Evolutionary conservation across 2,113 vertebrate genomes (phyloP).

Genomic region (Fulmarus glacialis): DNA sequence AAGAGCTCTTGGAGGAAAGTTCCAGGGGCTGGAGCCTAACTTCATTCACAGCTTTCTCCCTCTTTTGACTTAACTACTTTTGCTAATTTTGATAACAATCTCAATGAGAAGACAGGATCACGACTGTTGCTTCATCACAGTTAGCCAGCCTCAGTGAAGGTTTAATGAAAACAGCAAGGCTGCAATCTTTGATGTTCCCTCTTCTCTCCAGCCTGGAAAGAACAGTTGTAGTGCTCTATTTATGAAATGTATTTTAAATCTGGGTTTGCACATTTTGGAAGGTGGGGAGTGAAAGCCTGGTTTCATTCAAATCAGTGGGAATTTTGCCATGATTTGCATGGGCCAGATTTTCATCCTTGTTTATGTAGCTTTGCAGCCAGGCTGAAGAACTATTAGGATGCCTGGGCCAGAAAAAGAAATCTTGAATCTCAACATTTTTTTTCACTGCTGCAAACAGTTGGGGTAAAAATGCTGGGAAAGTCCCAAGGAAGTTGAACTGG

Average conservation of each 20-base stretch:
- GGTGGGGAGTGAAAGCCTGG: conserved; percentile 7
- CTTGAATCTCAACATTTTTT: background rate
- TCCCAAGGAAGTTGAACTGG: conserved; percentile 42
- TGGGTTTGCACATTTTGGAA: conserved; percentile 13
- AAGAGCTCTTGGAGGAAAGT: background rate
- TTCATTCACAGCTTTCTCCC: background rate
- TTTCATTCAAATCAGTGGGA: conserved; percentile 36
- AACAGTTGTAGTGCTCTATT: conserved; percentile 1
- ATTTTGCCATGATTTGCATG: conserved; percentile 8
- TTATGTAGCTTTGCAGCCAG: conserved; percentile 47
- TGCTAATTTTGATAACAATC: conserved; percentile 30
- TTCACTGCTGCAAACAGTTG: background rate
- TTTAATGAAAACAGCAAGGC: conserved; percentile 15
- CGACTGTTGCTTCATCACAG: background rate
- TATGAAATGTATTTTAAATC: conserved; percentile 27
- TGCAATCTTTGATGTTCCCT: background rate
- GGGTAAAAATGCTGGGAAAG: conserved; percentile 46
- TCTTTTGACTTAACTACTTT: conserved; percentile 5
- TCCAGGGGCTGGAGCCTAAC: background rate
- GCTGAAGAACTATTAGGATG: conserved; percentile 17
- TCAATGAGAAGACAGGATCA: background rate
- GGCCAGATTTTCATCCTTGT: conserved; percentile 51
- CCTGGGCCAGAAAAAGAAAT: conserved; percentile 37
- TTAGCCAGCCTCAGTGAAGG: background rate
- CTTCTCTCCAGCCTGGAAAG: background rate